Base-by-base conservation (phyloP, 2,113 vertebrate genomes). In the Podarcis cretensis region DNA sequence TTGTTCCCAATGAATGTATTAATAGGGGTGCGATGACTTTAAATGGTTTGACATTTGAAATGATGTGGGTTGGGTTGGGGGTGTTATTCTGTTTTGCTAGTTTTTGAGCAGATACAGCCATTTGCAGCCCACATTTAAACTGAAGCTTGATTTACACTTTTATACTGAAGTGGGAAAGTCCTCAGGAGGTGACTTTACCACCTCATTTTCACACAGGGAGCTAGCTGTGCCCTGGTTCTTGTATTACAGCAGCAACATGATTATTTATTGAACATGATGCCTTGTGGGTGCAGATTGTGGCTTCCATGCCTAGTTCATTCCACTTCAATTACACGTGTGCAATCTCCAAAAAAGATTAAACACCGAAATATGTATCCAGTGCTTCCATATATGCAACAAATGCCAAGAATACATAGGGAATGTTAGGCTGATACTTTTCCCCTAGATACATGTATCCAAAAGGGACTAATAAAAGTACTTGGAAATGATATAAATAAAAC, bases 91-190 rank as follows among this genome's bases (percentile, higher is more conserved):
- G 25, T 74, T 83, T 0, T 21, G 16, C 40, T 87, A 9, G 32
- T 18, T 54, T 35, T 20, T 66, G 54, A 88, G 30, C 71, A 75
- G 32, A 71, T 73, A 81, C 37, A 59, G 59, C 35, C 7, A 77
- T 7, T 68, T 85, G n/a, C 69, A 23, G 1, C 40, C 48, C 59
- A 91, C 87, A 88, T 73, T 35, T 63, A 87, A 88, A 32, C 69
- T 69, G 75, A 81, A 76, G 2, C 8, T 40, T 75, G 57, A 75
- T 65, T 74, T 40, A 66, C 27, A n/a, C 27, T 65, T 65, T 66
- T 82, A 35, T 85, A 5, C 3, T n/a, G 66, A 89, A 81, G 81
- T 68, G 73, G 6, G 25, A 82, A 83, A 76, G 23, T 18, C 37
- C 30, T 63, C 37, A n/a, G 12, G 23, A 54, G 6, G 23, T 82